phyloP scores from a whole-genome alignment of 2,113 vertebrate species.

The Rhinopomastus cyanomelas region DNA sequence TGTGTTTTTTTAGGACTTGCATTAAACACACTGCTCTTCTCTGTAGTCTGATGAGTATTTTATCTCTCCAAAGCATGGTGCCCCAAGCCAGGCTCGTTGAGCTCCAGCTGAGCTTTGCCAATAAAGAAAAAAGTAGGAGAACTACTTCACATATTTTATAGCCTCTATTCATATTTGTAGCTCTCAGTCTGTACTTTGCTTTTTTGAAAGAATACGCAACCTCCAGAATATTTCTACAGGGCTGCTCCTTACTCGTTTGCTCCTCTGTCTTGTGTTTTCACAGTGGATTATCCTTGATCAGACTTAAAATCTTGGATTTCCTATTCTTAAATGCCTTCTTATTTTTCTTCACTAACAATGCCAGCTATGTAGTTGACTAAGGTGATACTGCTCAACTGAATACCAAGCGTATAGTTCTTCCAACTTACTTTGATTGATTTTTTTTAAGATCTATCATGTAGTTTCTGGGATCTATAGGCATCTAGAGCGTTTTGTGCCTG shows the following conservation, averaged over 20 bases:
- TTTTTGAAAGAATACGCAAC: slow-evolving; percentile 1
- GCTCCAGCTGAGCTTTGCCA: neutral
- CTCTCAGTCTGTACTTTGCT: neutral
- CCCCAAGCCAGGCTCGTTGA: neutral
- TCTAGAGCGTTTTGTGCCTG: neutral
- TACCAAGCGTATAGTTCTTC: neutral
- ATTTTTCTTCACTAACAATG: neutral
- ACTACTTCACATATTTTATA: neutral
- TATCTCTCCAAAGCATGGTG: neutral
- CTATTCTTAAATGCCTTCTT: neutral
- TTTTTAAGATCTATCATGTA: neutral
- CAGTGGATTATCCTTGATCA: neutral
- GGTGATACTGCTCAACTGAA: neutral
- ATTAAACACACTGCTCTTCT: neutral
- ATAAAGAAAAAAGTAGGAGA: neutral
- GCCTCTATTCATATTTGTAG: neutral
- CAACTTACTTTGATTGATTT: neutral
- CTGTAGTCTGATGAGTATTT: neutral
- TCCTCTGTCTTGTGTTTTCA: neutral
- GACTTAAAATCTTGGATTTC: neutral
- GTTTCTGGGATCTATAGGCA: neutral
- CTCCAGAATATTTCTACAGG: neutral
- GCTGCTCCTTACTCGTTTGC: neutral
- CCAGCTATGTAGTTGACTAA: neutral
- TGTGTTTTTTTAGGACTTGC: neutral